Conservation (phyloP, 2,797 vertebrate species). For the Lithobates sylvaticus region DNA sequence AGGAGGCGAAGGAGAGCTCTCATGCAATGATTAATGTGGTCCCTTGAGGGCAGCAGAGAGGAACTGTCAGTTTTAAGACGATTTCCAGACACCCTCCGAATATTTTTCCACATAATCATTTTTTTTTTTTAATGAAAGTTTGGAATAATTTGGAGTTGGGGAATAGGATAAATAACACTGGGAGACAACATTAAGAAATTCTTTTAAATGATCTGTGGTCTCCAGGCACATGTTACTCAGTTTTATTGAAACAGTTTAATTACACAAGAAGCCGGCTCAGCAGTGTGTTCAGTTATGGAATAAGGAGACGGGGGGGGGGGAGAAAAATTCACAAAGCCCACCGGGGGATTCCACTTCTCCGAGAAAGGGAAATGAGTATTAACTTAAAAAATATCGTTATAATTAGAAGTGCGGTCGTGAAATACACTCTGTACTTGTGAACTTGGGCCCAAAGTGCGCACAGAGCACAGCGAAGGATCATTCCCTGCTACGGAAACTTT, state of each 20-base stretch:
- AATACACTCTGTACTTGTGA: constrained; percentile 33
- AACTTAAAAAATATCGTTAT: constrained; percentile 49
- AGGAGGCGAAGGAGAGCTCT: not conserved
- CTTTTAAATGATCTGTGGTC: constrained; percentile 59
- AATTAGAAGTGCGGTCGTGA: constrained; percentile 56
- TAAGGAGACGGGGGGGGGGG: constrained; percentile 38
- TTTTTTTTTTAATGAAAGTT: constrained; percentile 45
- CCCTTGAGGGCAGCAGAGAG: not conserved
- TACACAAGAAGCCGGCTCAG: constrained; percentile 66
- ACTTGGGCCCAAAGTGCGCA: constrained; percentile 14
- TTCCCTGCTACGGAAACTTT: not conserved
- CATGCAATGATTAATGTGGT: not conserved
- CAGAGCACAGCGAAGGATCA: not conserved
- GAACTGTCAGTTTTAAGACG: not conserved
- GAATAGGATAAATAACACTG: constrained; percentile 47
- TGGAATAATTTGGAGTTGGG: constrained; percentile 38
- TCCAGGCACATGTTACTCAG: constrained; percentile 58
- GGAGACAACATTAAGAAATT: constrained; percentile 50
- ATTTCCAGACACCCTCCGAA: not conserved
- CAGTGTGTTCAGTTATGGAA: constrained; percentile 64
- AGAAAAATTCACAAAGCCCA: constrained; percentile 66
- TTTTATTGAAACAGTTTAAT: constrained; percentile 69
- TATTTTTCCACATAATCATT: constrained; percentile 39
- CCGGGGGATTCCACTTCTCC: constrained; percentile 59
- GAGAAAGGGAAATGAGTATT: constrained; percentile 46